Conservation (phyloP, 2,797 vertebrate species). For the Coccyzus lansbergi region DNA sequence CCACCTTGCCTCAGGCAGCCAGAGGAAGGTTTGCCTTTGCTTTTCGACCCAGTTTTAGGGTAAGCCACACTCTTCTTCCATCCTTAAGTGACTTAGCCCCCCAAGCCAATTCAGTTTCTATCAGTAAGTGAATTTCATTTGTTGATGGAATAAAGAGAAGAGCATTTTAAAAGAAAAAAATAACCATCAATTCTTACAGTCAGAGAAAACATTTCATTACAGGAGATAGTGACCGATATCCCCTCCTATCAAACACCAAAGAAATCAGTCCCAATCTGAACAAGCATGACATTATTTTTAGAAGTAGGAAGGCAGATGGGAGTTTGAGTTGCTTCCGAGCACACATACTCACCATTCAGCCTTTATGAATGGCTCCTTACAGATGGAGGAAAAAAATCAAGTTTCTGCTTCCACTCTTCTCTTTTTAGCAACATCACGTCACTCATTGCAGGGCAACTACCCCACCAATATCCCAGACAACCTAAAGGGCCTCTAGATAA, state of each 20-base stretch:
- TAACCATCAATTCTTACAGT: neutral
- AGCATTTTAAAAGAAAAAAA: neutral
- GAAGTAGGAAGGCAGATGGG: slow-evolving; percentile 61
- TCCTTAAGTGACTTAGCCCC: neutral
- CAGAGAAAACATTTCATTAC: neutral
- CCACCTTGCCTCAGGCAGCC: neutral
- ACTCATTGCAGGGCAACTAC: neutral
- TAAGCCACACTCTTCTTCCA: neutral
- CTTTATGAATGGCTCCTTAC: slow-evolving; percentile 55
- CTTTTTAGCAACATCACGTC: neutral
- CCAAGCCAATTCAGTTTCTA: neutral
- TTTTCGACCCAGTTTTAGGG: neutral
- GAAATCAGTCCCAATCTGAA: slow-evolving; percentile 36
- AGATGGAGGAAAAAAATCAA: slow-evolving; percentile 8
- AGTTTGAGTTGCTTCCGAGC: slow-evolving; percentile 8
- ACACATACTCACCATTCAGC: neutral
- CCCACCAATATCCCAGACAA: neutral
- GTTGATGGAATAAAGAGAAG: neutral
- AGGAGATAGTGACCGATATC: neutral
- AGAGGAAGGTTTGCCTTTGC: neutral
- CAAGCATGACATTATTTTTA: slow-evolving; percentile 37
- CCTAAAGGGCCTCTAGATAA: neutral
- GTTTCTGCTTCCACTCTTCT: neutral
- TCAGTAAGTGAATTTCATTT: slow-evolving; percentile 18
- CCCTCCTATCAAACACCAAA: neutral